phyloP scores from a whole-genome alignment of 2,888 invertebrate genomes.

The Cantharis nigra region DNA sequence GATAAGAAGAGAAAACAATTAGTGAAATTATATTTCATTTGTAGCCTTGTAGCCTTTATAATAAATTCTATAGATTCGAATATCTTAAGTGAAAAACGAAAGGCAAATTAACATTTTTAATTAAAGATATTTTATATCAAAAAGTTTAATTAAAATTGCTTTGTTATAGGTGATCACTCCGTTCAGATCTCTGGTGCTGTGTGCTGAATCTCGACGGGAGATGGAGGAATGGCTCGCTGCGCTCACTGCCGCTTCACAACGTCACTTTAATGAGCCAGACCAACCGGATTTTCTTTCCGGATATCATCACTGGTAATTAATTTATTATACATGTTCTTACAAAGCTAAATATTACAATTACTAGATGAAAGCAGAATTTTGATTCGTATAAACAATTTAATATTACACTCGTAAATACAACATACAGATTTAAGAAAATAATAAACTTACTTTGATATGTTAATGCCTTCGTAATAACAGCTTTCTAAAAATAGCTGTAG shows the following conservation, averaged over 20 bases:
- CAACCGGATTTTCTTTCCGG: constrained; percentile 71
- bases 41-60: background rate
- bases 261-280: constrained; percentile 61
- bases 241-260: constrained; percentile 71
- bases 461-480: background rate
- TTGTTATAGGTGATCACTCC: constrained; percentile 72
- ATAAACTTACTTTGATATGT: background rate
- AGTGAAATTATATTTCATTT: background rate
- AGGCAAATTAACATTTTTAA: background rate
- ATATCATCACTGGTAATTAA: constrained; percentile 68
- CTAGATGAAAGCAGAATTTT: background rate
- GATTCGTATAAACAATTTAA: background rate
- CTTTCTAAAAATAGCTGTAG: background rate
- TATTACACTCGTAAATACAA: background rate
- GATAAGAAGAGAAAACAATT: background rate
- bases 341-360: background rate
- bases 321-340: background rate
- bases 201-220: constrained; percentile 78
- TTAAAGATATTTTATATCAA: background rate
- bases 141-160: background rate
- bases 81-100: background rate
- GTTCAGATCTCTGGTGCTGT: constrained; percentile 76
- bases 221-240: constrained; percentile 94
- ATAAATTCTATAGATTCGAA: background rate
- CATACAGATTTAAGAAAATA: background rate